Base-by-base conservation (phyloP, 2,888 invertebrate species). In the Drosophila merina region DNA sequence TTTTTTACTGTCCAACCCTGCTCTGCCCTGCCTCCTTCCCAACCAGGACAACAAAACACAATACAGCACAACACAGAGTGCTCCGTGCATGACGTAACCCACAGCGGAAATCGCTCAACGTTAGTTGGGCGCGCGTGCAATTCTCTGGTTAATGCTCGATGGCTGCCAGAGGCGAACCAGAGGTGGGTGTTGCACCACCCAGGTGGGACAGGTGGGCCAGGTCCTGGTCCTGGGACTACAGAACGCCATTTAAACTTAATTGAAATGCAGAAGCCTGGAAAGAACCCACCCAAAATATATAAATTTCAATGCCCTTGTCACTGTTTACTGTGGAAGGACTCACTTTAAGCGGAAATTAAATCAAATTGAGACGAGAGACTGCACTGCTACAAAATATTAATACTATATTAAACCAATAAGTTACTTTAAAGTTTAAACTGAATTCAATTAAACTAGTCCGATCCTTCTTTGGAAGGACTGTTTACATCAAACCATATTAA, bases 71-170 rank as follows among this genome's bases (percentile, higher is more conserved):
- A 20, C 45, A 10, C 56, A 12, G 25, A 30, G 28, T 60, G 49
- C 56, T 72, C 72, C 55, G 72, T 68, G 83, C 84, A 86, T 86
- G 86, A 86, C 86, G 82, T 78, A 86, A 83, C 76, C 76, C 68
- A 60, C 72, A 70, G 67, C 86, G 86, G 81, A 86, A 82, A 73
- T 80, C 71, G 77, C 77, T 74, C 80, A 69, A 74, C 70, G 67
- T 72, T 76, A 74, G 67, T 58, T 45, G 57, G 60, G 54, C 59
- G 66, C 62, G 60, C 84, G 79, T 83, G 84, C 75, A 74, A 79
- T 72, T 74, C 50, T 48, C 63, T 45, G 62, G 54, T 56, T 77
- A 74, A 77, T 77, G 79, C 51, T 45, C 36, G 56, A 57, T 42
- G 36, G 26, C 28, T 36, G 36, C 44, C 25, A 10, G 25, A 25